Base-by-base conservation (phyloP, 2,113 vertebrate species). In the Pseudolaguvia tuberculata region DNA sequence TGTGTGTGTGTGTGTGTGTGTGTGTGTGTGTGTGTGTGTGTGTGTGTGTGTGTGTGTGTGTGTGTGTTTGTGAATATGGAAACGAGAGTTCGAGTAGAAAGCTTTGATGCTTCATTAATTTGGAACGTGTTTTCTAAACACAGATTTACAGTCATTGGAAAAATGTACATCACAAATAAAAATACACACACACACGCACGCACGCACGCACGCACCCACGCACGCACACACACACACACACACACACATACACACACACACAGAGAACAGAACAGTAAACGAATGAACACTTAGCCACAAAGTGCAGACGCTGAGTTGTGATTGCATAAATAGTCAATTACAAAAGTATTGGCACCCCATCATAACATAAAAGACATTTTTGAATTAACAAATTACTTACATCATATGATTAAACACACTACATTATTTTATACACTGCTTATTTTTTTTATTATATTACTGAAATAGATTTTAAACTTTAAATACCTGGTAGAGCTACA, bases 71-170 rank as follows among this genome's bases (percentile, higher is more conserved):
- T n/a, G n/a, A n/a, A n/a, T n/a, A n/a, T n/a, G 56, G 20, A 20
- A 18, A 14, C 11, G 45, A 18, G n/a, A 29, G 14, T 23, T 9
- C 12, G 39, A 65, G 52, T 58, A 25, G 55, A 67, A 58, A 59
- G 69, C 29, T 6, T 8, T 56, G 39, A 72, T 21, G 50, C 50
- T 71, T 45, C 70, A 65, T 39, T 42, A 65, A 52, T 66, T 66
- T 66, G 15, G 21, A 48, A 42, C 71, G 61, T 12, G 57, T 47
- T 57, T 51, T 53, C 8, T 18, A 17, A 63, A 55, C 48, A 53
- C 56, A 8, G 47, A 53, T 51, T 35, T 57, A 25, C 25, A 48
- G 23, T 45, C 58, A n/a, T 11, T 61, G 6, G 58, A 61, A 61
- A 63, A 42, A 48, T 27, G n/a, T 65, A 21, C 21, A 65, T 42